Evolutionary conservation across 2,888 invertebrate species (phyloP), one percentile per base, ranked within the genome.

Genomic region (Augiades crinisus): DNA sequence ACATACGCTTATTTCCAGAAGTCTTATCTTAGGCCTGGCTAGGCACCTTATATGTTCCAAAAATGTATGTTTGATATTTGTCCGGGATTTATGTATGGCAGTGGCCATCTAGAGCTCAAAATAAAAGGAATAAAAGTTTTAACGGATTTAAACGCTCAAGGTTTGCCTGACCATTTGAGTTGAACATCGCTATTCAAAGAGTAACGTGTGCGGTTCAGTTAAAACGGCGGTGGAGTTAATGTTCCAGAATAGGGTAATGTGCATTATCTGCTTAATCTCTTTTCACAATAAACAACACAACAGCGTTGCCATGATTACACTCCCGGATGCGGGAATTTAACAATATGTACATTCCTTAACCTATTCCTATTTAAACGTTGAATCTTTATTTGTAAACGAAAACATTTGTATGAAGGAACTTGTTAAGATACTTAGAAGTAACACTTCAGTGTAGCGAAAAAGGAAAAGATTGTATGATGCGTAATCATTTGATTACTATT

Each of bases 211-310:
- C 63, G 69, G 67, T 75, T 77, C 74, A 73, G 72, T 75, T 70
- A 68, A 70, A 67, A 62, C 67, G 61, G 69, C 64, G 70, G 68
- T 64, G 58, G 65, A 73, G 74, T 78, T 78, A 79, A 81, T 81
- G 78, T 78, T 69, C 68, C 70, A 73, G 74, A 79, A 75, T 72
- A 72, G 73, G 74, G 70, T 75, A 72, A 78, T 78, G 70, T 70
- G 68, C 72, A 75, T 73, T 72, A 76, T 74, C 74, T 75, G 73
- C 72, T 73, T 75, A 78, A 80, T 78, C 78, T 75, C 67, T 65
- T 74, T 71, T 69, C 73, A 75, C 70, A 78, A 78, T 81, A 77
- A 78, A 78, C 76, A 72, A 66, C 68, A 65, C 56, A 68, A 62
- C 65, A 60, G 64, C 58, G 64, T 66, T 64, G 61, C 64, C 57